These are phyloP conservation scores for Megatriorchis doriae DNA, from an alignment of 2,113 vertebrate species.

Conservation along the genomic window DNA sequence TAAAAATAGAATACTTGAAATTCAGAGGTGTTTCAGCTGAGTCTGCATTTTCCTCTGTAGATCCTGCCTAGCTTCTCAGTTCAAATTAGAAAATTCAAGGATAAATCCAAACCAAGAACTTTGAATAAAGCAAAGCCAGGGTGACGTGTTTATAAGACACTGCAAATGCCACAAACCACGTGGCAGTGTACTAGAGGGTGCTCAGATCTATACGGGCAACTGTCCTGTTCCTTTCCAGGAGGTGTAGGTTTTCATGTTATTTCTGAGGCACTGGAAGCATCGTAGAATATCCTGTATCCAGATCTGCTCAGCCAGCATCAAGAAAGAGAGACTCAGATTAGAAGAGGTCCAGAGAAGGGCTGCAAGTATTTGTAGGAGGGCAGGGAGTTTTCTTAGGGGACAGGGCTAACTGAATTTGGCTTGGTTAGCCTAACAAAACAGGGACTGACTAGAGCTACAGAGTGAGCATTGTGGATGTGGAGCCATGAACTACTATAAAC, in stretches of 20 bases:
- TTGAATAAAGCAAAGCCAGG: background rate
- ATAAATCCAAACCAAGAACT: background rate
- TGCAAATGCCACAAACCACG: background rate
- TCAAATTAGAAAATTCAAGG: background rate
- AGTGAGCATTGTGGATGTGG: conserved; percentile 14
- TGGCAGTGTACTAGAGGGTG: background rate
- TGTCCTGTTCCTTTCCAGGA: background rate
- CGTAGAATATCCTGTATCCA: background rate
- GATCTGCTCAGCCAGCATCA: background rate
- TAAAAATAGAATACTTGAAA: background rate
- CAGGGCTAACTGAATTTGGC: background rate
- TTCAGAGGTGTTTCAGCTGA: background rate
- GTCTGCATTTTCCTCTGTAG: background rate
- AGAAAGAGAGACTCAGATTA: background rate
- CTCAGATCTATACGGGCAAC: background rate
- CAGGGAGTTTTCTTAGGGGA: background rate
- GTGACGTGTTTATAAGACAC: fast-evolving
- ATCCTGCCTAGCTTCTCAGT: background rate
- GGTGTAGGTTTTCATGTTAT: background rate
- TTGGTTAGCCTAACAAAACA: background rate
- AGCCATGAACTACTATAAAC: background rate
- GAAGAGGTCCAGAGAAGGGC: background rate
- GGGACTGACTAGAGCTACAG: background rate
- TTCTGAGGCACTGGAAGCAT: background rate
- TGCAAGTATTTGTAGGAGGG: background rate